Evolutionary conservation across 2,888 invertebrate species (phyloP).

Genomic region (Neoscelio sp.): DNA sequence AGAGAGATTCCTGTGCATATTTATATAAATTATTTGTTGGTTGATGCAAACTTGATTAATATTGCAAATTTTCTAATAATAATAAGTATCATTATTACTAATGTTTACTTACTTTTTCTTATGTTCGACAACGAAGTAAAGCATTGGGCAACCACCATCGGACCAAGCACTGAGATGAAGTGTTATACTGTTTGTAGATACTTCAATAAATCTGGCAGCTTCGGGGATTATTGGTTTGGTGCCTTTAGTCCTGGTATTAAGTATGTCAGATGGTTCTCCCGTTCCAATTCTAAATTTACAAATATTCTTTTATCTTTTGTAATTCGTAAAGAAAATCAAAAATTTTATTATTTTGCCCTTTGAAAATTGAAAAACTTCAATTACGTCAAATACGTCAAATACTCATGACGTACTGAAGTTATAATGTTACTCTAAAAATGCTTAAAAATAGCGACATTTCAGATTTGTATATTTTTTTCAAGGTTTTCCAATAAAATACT

Average conservation of each 20-base stretch:
- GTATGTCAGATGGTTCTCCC: constrained; percentile 94
- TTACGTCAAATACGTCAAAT: no score
- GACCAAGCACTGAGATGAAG: constrained; percentile 97
- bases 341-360: no score
- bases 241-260: constrained; percentile 95
- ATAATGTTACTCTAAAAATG: no score
- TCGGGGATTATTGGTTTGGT: constrained; percentile 96
- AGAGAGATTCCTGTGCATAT: no score
- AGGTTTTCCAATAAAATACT: no score
- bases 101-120: constrained; percentile 90
- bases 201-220: constrained; percentile 95
- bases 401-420: no score
- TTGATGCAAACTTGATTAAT: constrained; percentile 84
- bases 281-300: constrained; percentile 94
- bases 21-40: no score
- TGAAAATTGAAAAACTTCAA: no score
- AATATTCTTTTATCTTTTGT: no score
- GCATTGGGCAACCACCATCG: constrained; percentile 97
- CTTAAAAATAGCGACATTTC: no score
- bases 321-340: no score
- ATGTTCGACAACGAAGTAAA: constrained; percentile 97
- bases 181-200: constrained; percentile 96
- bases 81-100: not conserved
- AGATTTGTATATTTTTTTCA: no score
- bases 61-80: not conserved